Percentiles rank a stretch among this genome's conserved stretches.
These are phyloP conservation scores for Bovichtus variegatus DNA, from an alignment of 2,797 vertebrate genomes.

Conservation along the genomic window DNA sequence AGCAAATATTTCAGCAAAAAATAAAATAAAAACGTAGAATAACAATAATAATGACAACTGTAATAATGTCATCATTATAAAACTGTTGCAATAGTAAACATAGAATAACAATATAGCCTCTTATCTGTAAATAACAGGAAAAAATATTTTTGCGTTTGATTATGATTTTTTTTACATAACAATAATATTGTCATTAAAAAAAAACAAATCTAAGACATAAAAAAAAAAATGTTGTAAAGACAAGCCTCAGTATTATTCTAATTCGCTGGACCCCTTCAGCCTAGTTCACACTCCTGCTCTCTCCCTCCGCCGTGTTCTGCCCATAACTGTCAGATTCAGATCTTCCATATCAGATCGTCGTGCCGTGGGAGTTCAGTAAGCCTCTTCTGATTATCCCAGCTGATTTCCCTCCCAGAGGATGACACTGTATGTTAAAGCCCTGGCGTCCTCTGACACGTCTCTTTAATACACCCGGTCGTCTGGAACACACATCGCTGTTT, in stretches of 20 bases:
- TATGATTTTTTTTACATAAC: neutral
- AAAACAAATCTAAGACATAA: neutral
- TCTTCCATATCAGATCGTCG: neutral
- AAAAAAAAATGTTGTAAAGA: neutral
- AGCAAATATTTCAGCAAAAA: neutral
- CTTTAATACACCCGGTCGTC: neutral
- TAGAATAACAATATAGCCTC: neutral
- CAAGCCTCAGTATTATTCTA: neutral
- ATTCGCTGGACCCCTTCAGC: neutral
- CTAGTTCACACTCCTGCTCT: neutral
- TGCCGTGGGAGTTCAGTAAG: neutral
- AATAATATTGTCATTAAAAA: neutral
- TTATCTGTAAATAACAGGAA: neutral
- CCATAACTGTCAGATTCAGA: slow-evolving; percentile 5
- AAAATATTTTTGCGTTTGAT: neutral
- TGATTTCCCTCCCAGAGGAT: neutral
- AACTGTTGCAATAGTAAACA: neutral
- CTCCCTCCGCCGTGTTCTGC: neutral
- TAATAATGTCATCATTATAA: neutral
- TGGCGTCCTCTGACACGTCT: neutral
- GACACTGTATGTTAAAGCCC: neutral
- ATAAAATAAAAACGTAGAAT: neutral
- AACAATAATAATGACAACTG: neutral
- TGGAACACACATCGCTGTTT: slow-evolving; percentile 6
- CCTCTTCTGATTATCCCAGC: slow-evolving; percentile 13